Percentiles rank a stretch among this genome's conserved stretches.
These are phyloP conservation scores for Halocynthia roretzi DNA, from an alignment of 23 tunicate species.

Conservation along the genomic window DNA sequence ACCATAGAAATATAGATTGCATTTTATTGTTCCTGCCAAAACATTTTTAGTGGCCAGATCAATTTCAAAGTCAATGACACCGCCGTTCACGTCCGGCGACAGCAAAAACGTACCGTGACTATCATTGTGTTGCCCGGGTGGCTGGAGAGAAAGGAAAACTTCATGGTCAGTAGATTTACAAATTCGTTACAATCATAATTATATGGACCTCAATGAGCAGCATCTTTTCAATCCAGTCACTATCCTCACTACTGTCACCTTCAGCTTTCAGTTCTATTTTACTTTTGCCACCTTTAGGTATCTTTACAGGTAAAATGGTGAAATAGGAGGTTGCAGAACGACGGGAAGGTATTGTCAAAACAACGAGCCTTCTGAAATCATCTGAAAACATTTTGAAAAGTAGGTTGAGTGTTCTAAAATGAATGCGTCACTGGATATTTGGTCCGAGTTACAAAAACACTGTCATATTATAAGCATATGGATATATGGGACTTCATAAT, in stretches of 20 bases:
- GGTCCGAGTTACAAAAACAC: too few relatives aligned
- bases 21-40: constrained; percentile 33
- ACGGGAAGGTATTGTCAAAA: background rate
- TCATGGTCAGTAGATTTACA: too few relatives aligned
- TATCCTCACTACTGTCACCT: background rate
- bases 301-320: constrained; percentile 16
- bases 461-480: too few relatives aligned
- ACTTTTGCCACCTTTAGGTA: background rate
- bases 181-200: too few relatives aligned
- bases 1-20: constrained; percentile 54
- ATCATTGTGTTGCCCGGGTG: constrained; percentile 23
- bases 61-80: background rate
- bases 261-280: constrained; percentile 2
- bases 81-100: constrained; percentile 3
- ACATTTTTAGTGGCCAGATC: constrained; percentile 9
- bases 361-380: background rate
- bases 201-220: constrained; percentile 24
- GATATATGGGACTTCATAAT: too few relatives aligned
- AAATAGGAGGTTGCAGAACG: constrained; percentile 13
- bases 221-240: constrained; percentile 16
- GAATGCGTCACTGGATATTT: too few relatives aligned
- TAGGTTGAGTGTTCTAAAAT: background rate
- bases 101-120: background rate
- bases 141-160: constrained; percentile 5
- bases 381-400: background rate